Base-by-base conservation (phyloP, 2,113 vertebrate species). In the Podocnemis expansa region DNA sequence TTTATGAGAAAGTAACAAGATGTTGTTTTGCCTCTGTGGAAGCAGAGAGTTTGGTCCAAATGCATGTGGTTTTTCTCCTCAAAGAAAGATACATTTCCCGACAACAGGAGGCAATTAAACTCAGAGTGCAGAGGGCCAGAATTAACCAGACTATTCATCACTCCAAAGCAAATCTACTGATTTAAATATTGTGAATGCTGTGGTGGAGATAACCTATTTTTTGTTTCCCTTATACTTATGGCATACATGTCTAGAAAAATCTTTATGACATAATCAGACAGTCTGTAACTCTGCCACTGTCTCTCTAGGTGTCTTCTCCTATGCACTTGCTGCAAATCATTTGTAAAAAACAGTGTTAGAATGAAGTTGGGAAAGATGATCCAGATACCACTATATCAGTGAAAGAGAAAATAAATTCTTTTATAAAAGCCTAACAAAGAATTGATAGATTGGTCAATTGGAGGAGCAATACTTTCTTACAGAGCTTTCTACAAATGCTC, bases 1-100 rank as follows among this genome's bases (percentile, higher is more conserved):
- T 92, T 89, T 89, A 89, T 43, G 21, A 79, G 78, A 60, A 82
- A 70, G 76, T 92, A 91, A 94, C 95, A 96, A 92, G 92, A 45
- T 45, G 25, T 49, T 89, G 84, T 52, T 73, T 27, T 91, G 34
- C 84, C 92, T 93, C 55, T 88, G 89, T 58, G 81, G 89, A 87
- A 84, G 38, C 10, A 38, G 84, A 73, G 76, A 54, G 22, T 88
- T 94, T 91, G 24, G 51, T 93, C 4, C 54, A 52, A 45, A 45
- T 45, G 41, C 29, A 41, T 24, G 41, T 76, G 43, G 13, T 27
- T 45, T 67, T 75, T 76, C 73, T 45, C 25, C 25, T 76, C 43
- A 76, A 76, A 76, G 38, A 45, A 76, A 8, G 21, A 38, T 70
- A 70, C 41, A 76, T 43, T 76, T 76, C 41, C 41, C 27, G 3